Conservation (phyloP, 1,140 invertebrate genomes). For the Anagrus nilaparvatae region DNA sequence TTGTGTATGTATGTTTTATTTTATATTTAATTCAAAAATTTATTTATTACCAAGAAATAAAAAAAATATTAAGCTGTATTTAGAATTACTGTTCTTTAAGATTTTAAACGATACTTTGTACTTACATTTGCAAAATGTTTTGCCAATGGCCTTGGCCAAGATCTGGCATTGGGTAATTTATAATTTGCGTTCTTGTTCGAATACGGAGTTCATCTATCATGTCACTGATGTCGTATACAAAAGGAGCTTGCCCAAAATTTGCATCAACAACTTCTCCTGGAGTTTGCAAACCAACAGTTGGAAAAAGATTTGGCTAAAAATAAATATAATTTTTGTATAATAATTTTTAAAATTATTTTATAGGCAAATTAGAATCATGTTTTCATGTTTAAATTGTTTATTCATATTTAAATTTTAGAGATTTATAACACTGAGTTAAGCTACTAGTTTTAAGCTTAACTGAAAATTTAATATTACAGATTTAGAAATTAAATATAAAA, state of each 20-base stretch:
- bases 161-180: conserved; percentile 78
- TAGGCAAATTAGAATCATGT: too few species aligned
- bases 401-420: too few species aligned
- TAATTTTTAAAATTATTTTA: neutral
- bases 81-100: too few species aligned
- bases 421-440: too few species aligned
- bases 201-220: conserved; percentile 87
- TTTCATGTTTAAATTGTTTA: too few species aligned
- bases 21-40: too few species aligned
- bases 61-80: too few species aligned
- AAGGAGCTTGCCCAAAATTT: conserved; percentile 96
- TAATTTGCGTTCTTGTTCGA: conserved; percentile 70
- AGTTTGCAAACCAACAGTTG: conserved; percentile 96
- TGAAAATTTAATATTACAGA: neutral
- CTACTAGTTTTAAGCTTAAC: too few species aligned
- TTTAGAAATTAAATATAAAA: neutral
- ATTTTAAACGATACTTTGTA: conserved; percentile 14
- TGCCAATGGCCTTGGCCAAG: conserved; percentile 81
- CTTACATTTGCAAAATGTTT: conserved; percentile 76
- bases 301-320: conserved; percentile 86
- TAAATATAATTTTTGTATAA: conserved; percentile 12
- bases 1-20: too few species aligned
- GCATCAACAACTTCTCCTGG: conserved; percentile 96
- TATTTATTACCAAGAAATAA: too few species aligned
- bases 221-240: conserved; percentile 96